Evolutionary conservation across 2,888 invertebrate genomes (phyloP).

Genomic region (Sesamia inferens): DNA sequence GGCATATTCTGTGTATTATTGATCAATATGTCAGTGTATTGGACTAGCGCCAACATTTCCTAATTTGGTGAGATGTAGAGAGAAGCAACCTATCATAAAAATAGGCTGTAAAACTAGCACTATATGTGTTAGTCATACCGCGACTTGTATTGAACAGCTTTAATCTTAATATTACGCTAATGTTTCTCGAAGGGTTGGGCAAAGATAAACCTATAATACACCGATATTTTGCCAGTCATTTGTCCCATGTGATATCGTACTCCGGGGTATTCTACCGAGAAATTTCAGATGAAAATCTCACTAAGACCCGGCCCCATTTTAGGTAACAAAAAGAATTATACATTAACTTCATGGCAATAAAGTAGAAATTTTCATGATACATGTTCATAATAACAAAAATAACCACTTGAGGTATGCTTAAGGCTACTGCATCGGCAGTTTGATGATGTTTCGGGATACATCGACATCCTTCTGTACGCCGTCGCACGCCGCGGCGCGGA

Average conservation of each 20-base stretch:
- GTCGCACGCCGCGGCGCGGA: too few species aligned
- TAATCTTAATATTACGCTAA: not conserved
- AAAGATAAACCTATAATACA: not conserved
- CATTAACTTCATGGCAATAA: too few species aligned
- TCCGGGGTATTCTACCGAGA: not conserved
- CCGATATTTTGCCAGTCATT: not conserved
- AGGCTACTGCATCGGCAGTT: too few species aligned
- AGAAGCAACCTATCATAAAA: constrained; percentile 35
- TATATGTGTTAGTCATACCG: constrained; percentile 14
- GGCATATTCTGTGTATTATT: constrained; percentile 65
- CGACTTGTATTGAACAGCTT: constrained; percentile 6
- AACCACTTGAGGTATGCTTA: too few species aligned
- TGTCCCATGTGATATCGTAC: not conserved
- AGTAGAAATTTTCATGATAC: too few species aligned
- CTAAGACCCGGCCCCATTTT: not conserved
- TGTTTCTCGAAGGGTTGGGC: too few species aligned
- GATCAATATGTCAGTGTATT: constrained; percentile 69
- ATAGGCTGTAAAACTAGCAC: constrained; percentile 21
- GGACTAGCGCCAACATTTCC: constrained; percentile 70
- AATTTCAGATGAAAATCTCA: not conserved
- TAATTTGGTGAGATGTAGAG: constrained; percentile 54
- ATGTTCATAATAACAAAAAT: too few species aligned
- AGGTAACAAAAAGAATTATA: too few species aligned
- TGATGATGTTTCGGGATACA: too few species aligned
- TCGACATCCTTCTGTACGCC: too few species aligned